Percentiles rank a stretch among this genome's conserved stretches.
phyloP scores from a whole-genome alignment of 1,140 invertebrate genomes.

The Sesamia nonagrioides region DNA sequence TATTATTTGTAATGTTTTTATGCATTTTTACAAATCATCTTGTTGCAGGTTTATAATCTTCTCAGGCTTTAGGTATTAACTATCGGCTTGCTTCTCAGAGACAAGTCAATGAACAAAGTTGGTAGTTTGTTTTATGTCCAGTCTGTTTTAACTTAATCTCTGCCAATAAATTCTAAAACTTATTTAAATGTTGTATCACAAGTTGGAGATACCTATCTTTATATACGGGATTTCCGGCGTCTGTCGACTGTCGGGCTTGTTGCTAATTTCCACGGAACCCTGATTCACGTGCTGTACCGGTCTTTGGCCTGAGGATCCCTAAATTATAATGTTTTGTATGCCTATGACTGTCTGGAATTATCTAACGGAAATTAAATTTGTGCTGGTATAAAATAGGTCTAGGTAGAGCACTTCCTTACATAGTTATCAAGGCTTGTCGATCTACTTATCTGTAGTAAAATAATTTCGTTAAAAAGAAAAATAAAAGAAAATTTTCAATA shows the following conservation, averaged over 20 bases:
- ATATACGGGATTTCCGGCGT: slow-evolving; percentile 83
- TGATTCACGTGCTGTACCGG: slow-evolving; percentile 58
- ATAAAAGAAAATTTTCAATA: too few species aligned
- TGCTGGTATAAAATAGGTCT: too few species aligned
- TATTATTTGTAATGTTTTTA: too few species aligned
- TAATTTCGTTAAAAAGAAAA: too few species aligned
- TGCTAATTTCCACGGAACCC: slow-evolving; percentile 75
- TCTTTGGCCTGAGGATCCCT: slow-evolving; percentile 12
- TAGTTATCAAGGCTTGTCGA: too few species aligned
- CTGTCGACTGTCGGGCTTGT: slow-evolving; percentile 63
- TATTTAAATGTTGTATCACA: slow-evolving; percentile 80
- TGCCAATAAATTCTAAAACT: slow-evolving; percentile 77
- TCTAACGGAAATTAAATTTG: background rate
- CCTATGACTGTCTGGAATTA: background rate
- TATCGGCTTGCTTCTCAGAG: background rate
- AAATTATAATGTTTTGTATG: slow-evolving; percentile 16
- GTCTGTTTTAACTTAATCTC: slow-evolving; percentile 58
- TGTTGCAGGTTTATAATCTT: too few species aligned
- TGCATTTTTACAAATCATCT: too few species aligned
- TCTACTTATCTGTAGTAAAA: too few species aligned
- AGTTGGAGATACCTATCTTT: slow-evolving; percentile 78
- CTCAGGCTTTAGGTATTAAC: too few species aligned
- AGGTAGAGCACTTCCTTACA: too few species aligned
- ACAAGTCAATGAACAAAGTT: background rate
- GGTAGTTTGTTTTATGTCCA: background rate